These are phyloP conservation scores for Acanthurus leucopareius DNA, from an alignment of 2,797 vertebrate species.

Conservation along the genomic window DNA sequence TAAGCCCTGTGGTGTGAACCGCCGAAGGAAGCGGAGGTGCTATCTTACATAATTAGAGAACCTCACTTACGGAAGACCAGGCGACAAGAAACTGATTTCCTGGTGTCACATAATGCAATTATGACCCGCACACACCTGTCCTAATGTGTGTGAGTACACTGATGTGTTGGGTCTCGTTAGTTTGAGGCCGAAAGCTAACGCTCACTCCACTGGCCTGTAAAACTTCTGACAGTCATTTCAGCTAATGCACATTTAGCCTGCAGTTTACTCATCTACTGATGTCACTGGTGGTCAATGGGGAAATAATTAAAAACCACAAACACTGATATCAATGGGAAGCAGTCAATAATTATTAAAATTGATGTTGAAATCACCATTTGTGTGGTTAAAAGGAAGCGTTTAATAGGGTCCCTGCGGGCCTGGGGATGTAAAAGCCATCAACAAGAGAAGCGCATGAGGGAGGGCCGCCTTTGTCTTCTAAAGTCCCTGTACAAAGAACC, in stretches of 20 bases:
- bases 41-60: conserved; percentile 75
- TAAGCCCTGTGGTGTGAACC: conserved; percentile 61
- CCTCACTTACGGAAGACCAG: conserved; percentile 63
- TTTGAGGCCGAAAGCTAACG: conserved; percentile 23
- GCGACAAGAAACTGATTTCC: conserved; percentile 76
- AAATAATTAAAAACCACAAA: conserved; percentile 8
- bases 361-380: conserved; percentile 22
- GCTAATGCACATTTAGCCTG: conserved; percentile 21
- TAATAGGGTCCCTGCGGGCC: conserved; percentile 14
- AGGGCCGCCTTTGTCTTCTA: conserved; percentile 35
- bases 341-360: conserved; percentile 32
- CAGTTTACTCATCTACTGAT: conserved; percentile 17
- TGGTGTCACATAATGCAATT: conserved; percentile 73
- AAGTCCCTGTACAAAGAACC: conserved; percentile 16
- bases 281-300: neutral
- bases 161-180: conserved; percentile 60
- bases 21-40: conserved; percentile 58
- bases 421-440: conserved; percentile 11
- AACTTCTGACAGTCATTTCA: conserved; percentile 41
- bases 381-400: conserved; percentile 34
- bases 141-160: conserved; percentile 49
- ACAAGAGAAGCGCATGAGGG: conserved; percentile 5
- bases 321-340: neutral
- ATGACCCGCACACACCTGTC: conserved; percentile 60
- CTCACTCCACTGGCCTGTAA: conserved; percentile 25